phyloP scores from a whole-genome alignment of 2,888 invertebrate species.

The Galerucella nymphaeae region DNA sequence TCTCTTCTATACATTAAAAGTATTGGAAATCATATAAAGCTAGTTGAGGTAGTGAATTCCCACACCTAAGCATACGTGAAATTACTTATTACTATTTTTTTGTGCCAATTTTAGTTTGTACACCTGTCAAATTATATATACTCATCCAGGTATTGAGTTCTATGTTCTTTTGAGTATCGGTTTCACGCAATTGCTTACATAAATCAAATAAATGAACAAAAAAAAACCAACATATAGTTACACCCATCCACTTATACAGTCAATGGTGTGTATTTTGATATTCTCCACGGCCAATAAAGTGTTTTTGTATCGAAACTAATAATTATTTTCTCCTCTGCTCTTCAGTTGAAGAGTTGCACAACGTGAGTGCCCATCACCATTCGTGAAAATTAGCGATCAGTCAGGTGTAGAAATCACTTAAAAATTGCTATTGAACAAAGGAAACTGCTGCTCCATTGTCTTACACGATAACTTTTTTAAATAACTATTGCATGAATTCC shows the following conservation, averaged over 20 bases:
- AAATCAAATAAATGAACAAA: background rate
- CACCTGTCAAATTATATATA: too few relatives aligned
- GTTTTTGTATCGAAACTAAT: constrained; percentile 34
- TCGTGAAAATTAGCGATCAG: constrained; percentile 46
- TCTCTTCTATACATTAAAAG: too few relatives aligned
- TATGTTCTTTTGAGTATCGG: background rate
- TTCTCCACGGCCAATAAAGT: constrained; percentile 46
- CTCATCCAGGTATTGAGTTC: background rate
- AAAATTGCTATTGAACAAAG: constrained; percentile 42
- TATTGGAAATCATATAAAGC: too few relatives aligned
- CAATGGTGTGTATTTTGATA: constrained; percentile 45
- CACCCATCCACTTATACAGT: constrained; percentile 40
- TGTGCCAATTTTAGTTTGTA: too few relatives aligned
- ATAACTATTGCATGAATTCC: constrained; percentile 17
- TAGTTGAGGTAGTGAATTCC: too few relatives aligned
- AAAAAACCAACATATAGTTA: background rate
- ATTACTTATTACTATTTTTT: too few relatives aligned
- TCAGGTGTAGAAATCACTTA: constrained; percentile 45
- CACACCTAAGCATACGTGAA: too few relatives aligned
- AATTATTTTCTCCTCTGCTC: constrained; percentile 44
- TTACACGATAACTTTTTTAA: constrained; percentile 35
- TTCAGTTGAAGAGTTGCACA: constrained; percentile 36
- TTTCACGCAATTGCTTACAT: background rate
- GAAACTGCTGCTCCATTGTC: constrained; percentile 36
- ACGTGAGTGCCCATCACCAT: constrained; percentile 42